A percentile compares a stretch with the other conserved stretches of the same genome.
phyloP scores from a whole-genome alignment of 2,797 vertebrate species.

The Halcyon badia region DNA sequence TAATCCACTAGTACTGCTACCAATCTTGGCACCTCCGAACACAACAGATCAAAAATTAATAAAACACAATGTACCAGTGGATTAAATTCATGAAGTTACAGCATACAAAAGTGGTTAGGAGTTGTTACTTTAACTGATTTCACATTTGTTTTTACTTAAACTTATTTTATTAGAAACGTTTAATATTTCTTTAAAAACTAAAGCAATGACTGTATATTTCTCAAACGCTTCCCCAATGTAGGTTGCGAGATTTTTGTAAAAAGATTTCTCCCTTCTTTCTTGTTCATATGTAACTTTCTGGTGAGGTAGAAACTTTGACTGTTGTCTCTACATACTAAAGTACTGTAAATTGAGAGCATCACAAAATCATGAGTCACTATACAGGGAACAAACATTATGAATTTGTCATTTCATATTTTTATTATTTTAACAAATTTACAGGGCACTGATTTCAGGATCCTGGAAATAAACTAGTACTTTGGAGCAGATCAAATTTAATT shows the following conservation, averaged over 20 bases:
- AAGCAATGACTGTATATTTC: background rate
- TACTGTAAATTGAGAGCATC: background rate
- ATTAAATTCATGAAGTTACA: background rate
- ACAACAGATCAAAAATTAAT: background rate
- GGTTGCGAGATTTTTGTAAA: background rate
- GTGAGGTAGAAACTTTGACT: background rate
- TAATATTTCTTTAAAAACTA: background rate
- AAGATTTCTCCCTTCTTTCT: background rate
- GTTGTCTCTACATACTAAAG: background rate
- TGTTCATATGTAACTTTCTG: background rate
- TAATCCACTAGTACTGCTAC: background rate
- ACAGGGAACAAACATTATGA: background rate
- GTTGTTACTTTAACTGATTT: background rate
- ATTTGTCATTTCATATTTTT: background rate
- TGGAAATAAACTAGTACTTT: constrained; percentile 1
- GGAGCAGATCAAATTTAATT: constrained; percentile 13
- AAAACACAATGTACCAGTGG: background rate
- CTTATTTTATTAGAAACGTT: background rate
- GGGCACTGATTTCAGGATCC: constrained; percentile 22
- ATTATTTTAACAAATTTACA: background rate
- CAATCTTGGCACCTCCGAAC: background rate
- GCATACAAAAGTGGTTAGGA: background rate
- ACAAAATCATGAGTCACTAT: background rate
- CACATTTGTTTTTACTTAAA: background rate
- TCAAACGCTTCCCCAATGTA: background rate